phyloP scores from a whole-genome alignment of 2,888 invertebrate species.

The Pandemis corylana region DNA sequence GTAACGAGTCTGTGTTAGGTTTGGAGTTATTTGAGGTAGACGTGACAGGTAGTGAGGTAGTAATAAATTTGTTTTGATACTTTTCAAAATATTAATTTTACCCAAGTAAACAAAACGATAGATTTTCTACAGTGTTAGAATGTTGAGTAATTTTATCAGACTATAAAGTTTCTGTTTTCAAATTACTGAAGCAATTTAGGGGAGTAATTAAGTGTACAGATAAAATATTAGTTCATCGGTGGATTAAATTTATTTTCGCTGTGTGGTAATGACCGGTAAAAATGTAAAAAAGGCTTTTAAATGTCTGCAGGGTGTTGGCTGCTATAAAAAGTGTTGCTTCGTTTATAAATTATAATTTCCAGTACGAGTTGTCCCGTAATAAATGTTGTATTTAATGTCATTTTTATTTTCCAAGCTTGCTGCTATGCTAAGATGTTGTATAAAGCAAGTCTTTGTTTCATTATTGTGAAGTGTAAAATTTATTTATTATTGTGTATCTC shows the following conservation, averaged over 20 bases:
- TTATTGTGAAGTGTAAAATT: slow-evolving; percentile 52
- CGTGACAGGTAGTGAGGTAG: background rate
- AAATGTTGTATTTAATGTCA: slow-evolving; percentile 50
- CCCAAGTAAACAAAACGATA: too few relatives aligned
- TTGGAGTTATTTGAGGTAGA: background rate
- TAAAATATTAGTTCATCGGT: background rate
- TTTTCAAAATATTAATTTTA: background rate
- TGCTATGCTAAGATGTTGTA: slow-evolving; percentile 65
- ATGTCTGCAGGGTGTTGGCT: slow-evolving; percentile 85
- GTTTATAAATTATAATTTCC: slow-evolving; percentile 38
- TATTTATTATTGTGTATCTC: slow-evolving; percentile 46
- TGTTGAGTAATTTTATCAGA: too few relatives aligned
- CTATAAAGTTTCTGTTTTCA: too few relatives aligned
- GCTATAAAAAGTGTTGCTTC: slow-evolving; percentile 62
- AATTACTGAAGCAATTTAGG: too few relatives aligned
- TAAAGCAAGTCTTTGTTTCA: slow-evolving; percentile 54
- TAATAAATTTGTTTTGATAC: background rate
- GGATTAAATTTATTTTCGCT: slow-evolving; percentile 59
- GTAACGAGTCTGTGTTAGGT: background rate
- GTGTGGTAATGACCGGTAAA: slow-evolving; percentile 71
- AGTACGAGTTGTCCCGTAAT: slow-evolving; percentile 39
- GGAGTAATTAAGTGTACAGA: too few relatives aligned
- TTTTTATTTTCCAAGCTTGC: slow-evolving; percentile 71
- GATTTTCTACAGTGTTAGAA: background rate
- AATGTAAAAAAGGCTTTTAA: slow-evolving; percentile 70